Base-by-base conservation (phyloP, 2,113 vertebrate species). In the Syngnathus scovelli region DNA sequence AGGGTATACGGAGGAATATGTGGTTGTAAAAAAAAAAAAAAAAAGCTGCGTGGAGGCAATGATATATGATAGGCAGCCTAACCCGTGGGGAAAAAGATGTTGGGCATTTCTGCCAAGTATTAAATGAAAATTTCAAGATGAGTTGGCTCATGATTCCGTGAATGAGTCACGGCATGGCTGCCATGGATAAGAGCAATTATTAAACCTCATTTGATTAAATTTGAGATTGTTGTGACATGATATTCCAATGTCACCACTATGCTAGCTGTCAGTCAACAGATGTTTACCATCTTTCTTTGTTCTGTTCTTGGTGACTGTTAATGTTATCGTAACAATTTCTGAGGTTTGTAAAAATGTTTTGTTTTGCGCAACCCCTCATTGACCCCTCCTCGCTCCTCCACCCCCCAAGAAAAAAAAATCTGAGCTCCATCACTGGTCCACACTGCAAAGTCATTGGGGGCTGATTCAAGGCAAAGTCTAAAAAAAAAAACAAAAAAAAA, bases 61-160 rank as follows among this genome's bases (percentile, higher is more conserved):
- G 27, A 56, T 61, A 80, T 27, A 18, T 7, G 5, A 13, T 62
- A 54, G 67, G 23, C 56, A n/a, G 38, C 18, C 19, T 21, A 13
- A n/a, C 62, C 33, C 43, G 38, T 11, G 64, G 51, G 33, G 43
- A 52, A 59, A 62, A 6, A 59, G 52, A 46, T 16, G 7, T 0
- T 52, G 18, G 41, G 12, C 27, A 51, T 66, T 64, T 23, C 59
- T 55, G 56, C 36, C 0, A 5, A 52, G 64, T 33, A 61, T 68
- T 68, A 68, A 71, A 68, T 62, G 41, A 52, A 74, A 60, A 59
- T 69, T 49, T 68, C 56, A 67, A 38, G 38, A 43, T 69, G 66
- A 79, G 51, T 76, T 64, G 66, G 18, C 38, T 39, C 11, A 36
- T 59, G 48, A 52, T 19, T 78, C 44, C 18, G 27, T 41, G 66